These are phyloP conservation scores for Lordiphosa mommai DNA, from an alignment of 1,140 invertebrate genomes.

Conservation along the genomic window DNA sequence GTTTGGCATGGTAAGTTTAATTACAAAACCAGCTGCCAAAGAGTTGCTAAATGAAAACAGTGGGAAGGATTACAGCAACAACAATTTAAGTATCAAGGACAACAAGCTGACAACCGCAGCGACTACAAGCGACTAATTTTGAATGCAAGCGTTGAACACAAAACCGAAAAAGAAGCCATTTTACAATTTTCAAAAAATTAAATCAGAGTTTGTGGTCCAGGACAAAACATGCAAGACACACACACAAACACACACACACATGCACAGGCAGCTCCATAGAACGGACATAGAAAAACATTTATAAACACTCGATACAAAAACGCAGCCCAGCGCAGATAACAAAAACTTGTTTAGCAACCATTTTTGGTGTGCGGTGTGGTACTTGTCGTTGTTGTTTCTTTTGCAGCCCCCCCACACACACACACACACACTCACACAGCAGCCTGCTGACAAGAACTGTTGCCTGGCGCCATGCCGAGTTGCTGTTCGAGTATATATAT, in stretches of 20 bases:
- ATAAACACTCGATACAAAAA: slow-evolving; percentile 73
- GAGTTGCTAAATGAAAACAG: slow-evolving; percentile 41
- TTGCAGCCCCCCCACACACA: slow-evolving; percentile 15
- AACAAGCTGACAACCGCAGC: slow-evolving; percentile 58
- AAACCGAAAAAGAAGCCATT: slow-evolving; percentile 42
- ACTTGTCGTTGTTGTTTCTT: slow-evolving; percentile 23
- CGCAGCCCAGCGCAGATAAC: slow-evolving; percentile 49
- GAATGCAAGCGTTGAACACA: slow-evolving; percentile 47
- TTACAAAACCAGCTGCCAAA: slow-evolving; percentile 47
- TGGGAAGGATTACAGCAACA: slow-evolving; percentile 24
- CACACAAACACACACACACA: slow-evolving; percentile 9
- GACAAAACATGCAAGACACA: slow-evolving; percentile 43
- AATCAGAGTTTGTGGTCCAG: slow-evolving; percentile 61
- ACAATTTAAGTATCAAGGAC: slow-evolving; percentile 17
- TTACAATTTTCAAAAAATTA: slow-evolving; percentile 61
- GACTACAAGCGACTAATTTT: slow-evolving; percentile 69
- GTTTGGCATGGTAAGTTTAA: slow-evolving; percentile 40
- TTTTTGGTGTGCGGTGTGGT: slow-evolving; percentile 44
- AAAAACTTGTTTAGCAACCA: slow-evolving; percentile 71
- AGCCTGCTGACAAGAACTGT: slow-evolving; percentile 25
- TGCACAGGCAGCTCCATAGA: slow-evolving; percentile 9
- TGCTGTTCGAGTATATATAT: slow-evolving; percentile 24
- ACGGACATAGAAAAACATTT: slow-evolving; percentile 45
- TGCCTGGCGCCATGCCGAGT: slow-evolving; percentile 42
- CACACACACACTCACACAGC: not conserved